These are phyloP conservation scores for Arizona elegans DNA, from an alignment of 2,113 vertebrate genomes.

Conservation along the genomic window DNA sequence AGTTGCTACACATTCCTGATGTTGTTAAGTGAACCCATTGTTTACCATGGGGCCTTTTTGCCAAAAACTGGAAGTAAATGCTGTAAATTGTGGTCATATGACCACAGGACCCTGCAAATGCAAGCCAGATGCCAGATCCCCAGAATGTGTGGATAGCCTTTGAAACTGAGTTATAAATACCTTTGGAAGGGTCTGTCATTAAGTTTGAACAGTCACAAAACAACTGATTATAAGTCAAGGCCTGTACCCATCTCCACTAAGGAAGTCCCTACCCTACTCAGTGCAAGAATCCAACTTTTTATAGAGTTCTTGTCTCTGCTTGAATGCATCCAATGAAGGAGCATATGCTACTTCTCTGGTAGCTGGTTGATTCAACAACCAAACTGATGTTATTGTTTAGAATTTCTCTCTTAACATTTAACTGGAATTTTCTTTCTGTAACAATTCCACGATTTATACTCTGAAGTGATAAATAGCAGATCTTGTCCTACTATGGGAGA, in stretches of 20 bases:
- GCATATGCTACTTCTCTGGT: neutral
- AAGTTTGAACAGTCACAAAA: neutral
- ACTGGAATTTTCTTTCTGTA: neutral
- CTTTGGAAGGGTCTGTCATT: neutral
- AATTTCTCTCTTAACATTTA: neutral
- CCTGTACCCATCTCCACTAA: neutral
- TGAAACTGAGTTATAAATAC: neutral
- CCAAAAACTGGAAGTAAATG: neutral
- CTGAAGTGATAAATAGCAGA: neutral
- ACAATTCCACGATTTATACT: neutral
- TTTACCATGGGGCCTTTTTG: neutral
- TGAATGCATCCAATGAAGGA: neutral
- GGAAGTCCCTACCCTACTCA: neutral
- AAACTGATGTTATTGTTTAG: neutral
- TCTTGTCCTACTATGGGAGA: neutral
- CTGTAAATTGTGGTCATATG: neutral
- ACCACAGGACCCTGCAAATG: neutral
- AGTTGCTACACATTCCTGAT: neutral
- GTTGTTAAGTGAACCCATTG: neutral
- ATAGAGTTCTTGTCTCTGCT: neutral
- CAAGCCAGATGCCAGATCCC: neutral
- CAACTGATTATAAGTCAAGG: neutral
- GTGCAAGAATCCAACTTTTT: neutral
- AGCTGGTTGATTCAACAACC: neutral
- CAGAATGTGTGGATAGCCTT: neutral